Conservation (phyloP, 2,797 vertebrate species). For the Sternarchorhynchus goeldii region DNA sequence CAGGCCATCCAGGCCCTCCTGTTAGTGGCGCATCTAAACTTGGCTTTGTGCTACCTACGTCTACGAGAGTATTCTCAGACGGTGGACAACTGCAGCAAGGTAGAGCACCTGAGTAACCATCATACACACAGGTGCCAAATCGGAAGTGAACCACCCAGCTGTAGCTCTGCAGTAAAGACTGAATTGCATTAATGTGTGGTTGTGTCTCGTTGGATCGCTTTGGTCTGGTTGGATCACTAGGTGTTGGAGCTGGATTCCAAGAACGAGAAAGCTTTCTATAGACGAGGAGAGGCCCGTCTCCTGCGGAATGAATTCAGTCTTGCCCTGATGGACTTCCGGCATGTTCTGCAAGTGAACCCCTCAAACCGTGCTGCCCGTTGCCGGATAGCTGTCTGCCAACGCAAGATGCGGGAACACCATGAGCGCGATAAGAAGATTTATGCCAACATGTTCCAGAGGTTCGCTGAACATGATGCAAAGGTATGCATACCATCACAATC, state of each 20-base stretch:
- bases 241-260: conserved; percentile 85
- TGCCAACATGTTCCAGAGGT: conserved; percentile 97
- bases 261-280: conserved; percentile 94
- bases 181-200: neutral
- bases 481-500: conserved; percentile 64
- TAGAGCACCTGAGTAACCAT: conserved; percentile 54
- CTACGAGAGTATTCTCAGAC: conserved; percentile 83
- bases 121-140: neutral
- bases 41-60: conserved; percentile 91
- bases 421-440: conserved; percentile 90
- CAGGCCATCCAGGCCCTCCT: conserved; percentile 81
- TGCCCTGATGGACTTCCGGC: conserved; percentile 87
- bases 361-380: conserved; percentile 85
- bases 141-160: too few relatives aligned
- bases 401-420: conserved; percentile 88
- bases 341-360: conserved; percentile 87
- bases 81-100: conserved; percentile 93
- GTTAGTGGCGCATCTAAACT: conserved; percentile 87
- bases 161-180: neutral
- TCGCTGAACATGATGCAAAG: conserved; percentile 91
- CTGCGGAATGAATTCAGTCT: conserved; percentile 89
- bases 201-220: conserved; percentile 1
- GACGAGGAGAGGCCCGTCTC: conserved; percentile 87
- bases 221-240: conserved; percentile 63
- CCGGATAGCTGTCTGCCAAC: conserved; percentile 87